Evolutionary conservation across 2,888 invertebrate genomes (phyloP), one percentile per base, ranked within the genome.

Genomic region (Drosophila imparisetae): DNA sequence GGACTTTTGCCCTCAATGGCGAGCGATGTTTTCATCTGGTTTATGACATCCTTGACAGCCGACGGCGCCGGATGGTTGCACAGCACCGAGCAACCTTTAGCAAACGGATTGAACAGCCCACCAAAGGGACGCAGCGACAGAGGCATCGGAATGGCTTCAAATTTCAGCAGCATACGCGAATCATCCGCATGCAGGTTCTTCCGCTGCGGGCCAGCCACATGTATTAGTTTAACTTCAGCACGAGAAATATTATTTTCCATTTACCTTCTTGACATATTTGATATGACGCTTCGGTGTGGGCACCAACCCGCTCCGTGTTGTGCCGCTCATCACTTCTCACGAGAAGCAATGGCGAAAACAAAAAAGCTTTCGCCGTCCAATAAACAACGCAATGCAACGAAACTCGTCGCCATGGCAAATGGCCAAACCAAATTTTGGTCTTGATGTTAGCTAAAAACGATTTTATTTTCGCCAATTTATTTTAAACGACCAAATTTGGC

Each of bases 31-130:
- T 96, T 97, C 2, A 95, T 95, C 68, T 95, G 94, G 90, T 95
- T 95, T 2, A 97, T 95, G 58, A 95, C 94, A 87, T 96, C 95
- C 91, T 95, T 96, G 0, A 96, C 95, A 55, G 95, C 96, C 27
- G 93, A 94, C 67, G 96, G 96, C 1, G 96, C 96, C 0, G 97
- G 97, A 92, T 97, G 97, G 92, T 97, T 97, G 93, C 97, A 97
- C 11, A 97, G 94, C 10, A 97, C 95, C 0, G 97, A 97, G 91
- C 97, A 97, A 8, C 95, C 95, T 73, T 95, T 95, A 0, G 96
- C 95, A 92, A 96, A 97, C 0, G 97, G 97, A 92, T 97, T 97
- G 93, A 95, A 97, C 1, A 97, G 94, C 0, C 96, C 96, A 4
- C 97, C 96, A 89, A 96, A 96, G 0, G 97, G 97, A 57, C 97